Conservation (phyloP, 2,113 vertebrate genomes). For the Carettochelys insculpta region DNA sequence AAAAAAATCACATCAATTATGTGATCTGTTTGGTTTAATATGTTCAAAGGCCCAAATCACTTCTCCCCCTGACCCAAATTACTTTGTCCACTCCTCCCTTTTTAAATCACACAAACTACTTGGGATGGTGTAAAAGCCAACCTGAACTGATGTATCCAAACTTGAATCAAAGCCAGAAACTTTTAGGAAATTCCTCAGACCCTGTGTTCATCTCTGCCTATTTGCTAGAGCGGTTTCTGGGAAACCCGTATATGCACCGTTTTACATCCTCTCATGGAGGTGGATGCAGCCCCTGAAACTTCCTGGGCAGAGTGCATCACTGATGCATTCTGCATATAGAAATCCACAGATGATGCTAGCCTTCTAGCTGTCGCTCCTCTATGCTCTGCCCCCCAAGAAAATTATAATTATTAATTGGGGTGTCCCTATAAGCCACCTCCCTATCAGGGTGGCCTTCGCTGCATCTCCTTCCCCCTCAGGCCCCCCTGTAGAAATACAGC, state of each 20-base stretch:
- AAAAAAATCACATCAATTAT: neutral
- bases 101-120: constrained; percentile 1
- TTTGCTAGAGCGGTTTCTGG: neutral
- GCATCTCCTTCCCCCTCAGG: too few species aligned
- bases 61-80: constrained; percentile 28
- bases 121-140: neutral
- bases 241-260: neutral
- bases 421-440: too few species aligned
- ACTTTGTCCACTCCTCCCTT: constrained; percentile 30
- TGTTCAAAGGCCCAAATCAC: neutral
- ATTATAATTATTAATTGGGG: too few species aligned
- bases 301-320: neutral
- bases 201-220: rapidly evolving
- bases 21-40: constrained; percentile 45
- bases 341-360: neutral
- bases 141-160: neutral
- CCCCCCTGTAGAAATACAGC: neutral
- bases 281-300: neutral
- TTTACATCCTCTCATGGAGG: neutral
- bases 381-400: too few species aligned
- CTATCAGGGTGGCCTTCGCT: too few species aligned
- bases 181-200: neutral
- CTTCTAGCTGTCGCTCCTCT: too few species aligned
- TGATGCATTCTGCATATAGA: neutral
- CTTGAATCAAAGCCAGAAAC: neutral